These are phyloP conservation scores for Eumerus sabulonum DNA, from an alignment of 2,888 invertebrate species.

Conservation along the genomic window DNA sequence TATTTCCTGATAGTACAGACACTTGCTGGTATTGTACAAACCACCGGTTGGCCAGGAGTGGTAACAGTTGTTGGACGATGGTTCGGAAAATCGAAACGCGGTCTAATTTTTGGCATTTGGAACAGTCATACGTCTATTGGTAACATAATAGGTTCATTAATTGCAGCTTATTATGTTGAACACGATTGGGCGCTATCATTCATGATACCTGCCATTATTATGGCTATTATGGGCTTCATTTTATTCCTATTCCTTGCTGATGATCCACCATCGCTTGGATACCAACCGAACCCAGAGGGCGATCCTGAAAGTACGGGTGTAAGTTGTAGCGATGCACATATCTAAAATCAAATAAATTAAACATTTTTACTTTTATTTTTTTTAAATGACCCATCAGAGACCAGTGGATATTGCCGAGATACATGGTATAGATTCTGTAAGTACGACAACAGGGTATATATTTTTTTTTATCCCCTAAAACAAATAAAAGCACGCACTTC, in stretches of 20 bases:
- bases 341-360: too few relatives aligned
- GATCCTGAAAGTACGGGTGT: constrained; percentile 78
- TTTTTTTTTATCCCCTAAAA: too few relatives aligned
- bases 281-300: constrained; percentile 70
- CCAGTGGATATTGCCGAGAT: constrained; percentile 53
- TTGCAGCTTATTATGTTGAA: constrained; percentile 93
- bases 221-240: constrained; percentile 85
- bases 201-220: constrained; percentile 92
- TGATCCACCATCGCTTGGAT: constrained; percentile 88
- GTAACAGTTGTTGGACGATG: constrained; percentile 96
- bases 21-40: constrained; percentile 91
- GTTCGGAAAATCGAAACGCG: constrained; percentile 95
- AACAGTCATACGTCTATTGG: constrained; percentile 98
- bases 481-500: too few relatives aligned
- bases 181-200: constrained; percentile 94
- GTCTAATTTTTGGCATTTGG: constrained; percentile 97
- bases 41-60: constrained; percentile 97
- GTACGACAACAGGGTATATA: constrained; percentile 70
- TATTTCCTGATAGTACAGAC: constrained; percentile 94
- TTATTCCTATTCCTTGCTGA: constrained; percentile 92
- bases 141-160: constrained; percentile 93
- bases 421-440: constrained; percentile 73
- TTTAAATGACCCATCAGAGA: background rate
- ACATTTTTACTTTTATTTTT: too few relatives aligned
- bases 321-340: constrained; percentile 52